Base-by-base conservation (phyloP, 2,113 vertebrate genomes). In the Oxygymnocypris stewartii region DNA sequence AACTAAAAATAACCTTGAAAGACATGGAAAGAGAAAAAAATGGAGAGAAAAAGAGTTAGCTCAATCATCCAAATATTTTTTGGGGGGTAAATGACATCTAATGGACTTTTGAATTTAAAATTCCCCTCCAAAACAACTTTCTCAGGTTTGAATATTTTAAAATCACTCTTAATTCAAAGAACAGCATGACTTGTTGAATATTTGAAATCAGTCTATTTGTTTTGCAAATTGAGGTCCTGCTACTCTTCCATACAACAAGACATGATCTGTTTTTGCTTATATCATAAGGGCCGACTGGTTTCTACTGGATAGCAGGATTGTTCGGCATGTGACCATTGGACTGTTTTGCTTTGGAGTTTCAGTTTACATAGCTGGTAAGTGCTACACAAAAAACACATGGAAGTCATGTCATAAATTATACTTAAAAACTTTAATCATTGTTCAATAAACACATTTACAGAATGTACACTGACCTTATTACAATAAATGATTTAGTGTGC, bases 341-440 rank as follows among this genome's bases (percentile, higher is more conserved):
- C 92, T 98, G 44, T 97, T 98, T 93, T 98, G 97, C 92, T 94
- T 96, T 0, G 97, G 96, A 11, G 84, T 97, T 89, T 95, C 94
- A 0, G 92, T 96, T 76, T 99, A 98, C 81, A 90, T 98, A 18
- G 95, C 96, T 96, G 98, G 97, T 96, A 93, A 90, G 94, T 84
- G 18, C 13, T 42, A 79, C 61, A 78, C 16, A 47, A 67, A 40
- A 80, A 78, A 1, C 35, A 82, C 25, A 82, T 2, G 7, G 16
- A 65, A 10, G 35, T 31, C 61, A 44, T 10, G 37, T 47, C 59
- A 35, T 25, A 4, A 44, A 12, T 20, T 82, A 44, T 47, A 11
- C 16, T 25, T 23, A 69, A 82, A 69, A 71, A 6, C 28, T 82
- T 82, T 69, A 69, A 71, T 82, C 3, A 51, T 82, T 7, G 18